Evolutionary conservation across 1,140 invertebrate genomes (phyloP).

Genomic region (Eupeodes corollae): DNA sequence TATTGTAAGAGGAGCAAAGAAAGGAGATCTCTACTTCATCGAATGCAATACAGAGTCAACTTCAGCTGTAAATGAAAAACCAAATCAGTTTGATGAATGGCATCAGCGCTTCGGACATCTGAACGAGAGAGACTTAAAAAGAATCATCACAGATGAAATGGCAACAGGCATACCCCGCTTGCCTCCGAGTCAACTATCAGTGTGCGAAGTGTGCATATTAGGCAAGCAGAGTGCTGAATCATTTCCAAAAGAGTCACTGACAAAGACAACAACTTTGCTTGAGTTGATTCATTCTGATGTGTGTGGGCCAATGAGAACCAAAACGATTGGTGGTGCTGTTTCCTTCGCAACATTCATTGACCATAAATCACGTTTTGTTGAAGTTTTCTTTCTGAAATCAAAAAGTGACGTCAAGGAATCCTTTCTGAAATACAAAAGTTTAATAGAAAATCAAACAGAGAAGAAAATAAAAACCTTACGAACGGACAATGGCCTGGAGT

Average conservation of each 20-base stretch:
- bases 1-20: no score
- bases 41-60: no score
- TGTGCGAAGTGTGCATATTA: no score
- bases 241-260: background rate
- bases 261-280: slow-evolving; percentile 12
- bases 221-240: background rate
- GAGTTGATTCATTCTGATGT: slow-evolving; percentile 25
- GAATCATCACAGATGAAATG: no score
- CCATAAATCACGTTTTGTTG: slow-evolving; percentile 28
- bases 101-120: no score
- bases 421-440: background rate
- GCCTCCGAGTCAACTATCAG: no score
- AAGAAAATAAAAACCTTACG: slow-evolving; percentile 24
- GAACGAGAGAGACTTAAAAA: no score
- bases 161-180: no score
- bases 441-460: slow-evolving; percentile 14
- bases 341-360: slow-evolving; percentile 35
- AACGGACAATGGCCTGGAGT: slow-evolving; percentile 37
- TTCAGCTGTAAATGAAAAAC: no score
- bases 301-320: slow-evolving; percentile 30
- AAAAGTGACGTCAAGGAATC: background rate
- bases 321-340: slow-evolving; percentile 18
- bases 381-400: background rate
- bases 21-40: no score
- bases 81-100: no score